These are phyloP conservation scores for Cryptoprocta ferox DNA, from an alignment of 2,797 vertebrate species.

Conservation along the genomic window DNA sequence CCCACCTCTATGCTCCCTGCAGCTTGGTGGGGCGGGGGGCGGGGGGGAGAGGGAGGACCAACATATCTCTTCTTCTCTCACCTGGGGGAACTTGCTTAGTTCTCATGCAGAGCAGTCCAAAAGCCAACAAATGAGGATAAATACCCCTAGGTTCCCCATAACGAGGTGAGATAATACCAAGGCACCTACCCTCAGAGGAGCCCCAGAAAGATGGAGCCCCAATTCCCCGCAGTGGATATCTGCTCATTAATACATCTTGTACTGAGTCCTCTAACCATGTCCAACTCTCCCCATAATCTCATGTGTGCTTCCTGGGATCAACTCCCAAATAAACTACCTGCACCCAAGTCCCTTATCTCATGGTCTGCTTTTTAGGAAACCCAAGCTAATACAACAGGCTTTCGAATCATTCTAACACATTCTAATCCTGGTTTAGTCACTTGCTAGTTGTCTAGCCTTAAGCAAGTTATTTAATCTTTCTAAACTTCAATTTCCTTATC, in stretches of 20 bases:
- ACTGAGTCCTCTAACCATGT: not conserved
- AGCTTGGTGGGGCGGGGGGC: not conserved
- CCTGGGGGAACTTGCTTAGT: not conserved
- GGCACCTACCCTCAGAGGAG: not conserved
- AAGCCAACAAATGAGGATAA: not conserved
- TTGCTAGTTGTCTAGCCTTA: not conserved
- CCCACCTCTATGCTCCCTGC: not conserved
- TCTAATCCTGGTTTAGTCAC: constrained; percentile 29
- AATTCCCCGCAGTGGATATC: not conserved
- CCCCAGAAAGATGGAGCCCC: not conserved
- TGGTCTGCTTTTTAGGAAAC: constrained; percentile 33
- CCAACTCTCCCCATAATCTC: not conserved
- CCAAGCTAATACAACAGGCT: not conserved
- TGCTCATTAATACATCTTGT: not conserved
- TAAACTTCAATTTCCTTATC: constrained; percentile 49
- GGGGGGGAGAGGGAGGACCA: no score
- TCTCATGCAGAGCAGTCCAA: not conserved
- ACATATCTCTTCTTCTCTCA: not conserved
- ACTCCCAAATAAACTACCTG: not conserved
- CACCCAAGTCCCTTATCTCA: not conserved
- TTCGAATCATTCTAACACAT: constrained; percentile 34
- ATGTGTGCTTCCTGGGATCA: not conserved
- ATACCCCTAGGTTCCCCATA: not conserved
- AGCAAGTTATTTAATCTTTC: constrained; percentile 24
- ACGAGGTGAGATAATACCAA: not conserved